Evolutionary conservation across 1,140 invertebrate genomes (phyloP), one percentile per base, ranked within the genome.

Genomic region (Drosophila neocordata): DNA sequence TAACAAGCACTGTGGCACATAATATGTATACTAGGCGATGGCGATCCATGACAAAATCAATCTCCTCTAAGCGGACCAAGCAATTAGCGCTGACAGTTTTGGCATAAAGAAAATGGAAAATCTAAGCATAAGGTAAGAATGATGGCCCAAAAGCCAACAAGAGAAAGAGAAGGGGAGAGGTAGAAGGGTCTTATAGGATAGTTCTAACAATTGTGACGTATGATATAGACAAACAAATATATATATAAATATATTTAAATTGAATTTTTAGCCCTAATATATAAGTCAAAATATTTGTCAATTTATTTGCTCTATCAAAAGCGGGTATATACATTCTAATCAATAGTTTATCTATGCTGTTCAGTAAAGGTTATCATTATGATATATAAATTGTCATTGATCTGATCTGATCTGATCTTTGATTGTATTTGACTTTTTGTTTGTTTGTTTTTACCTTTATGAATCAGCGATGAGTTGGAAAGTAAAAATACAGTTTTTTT

Each of bases 31-130:
- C 7, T 6, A 6, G 7, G 27, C 53, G 53, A 18, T 11, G 27
- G 53, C 53, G 61, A 76, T 76, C 73, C 65, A 69, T 76, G 73
- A 76, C 66, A 76, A 60, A 76, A 77, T 77, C 73, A 77, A 77
- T 77, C 73, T 76, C 72, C 72, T 70, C 69, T 77, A 77, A 77
- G 73, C 73, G 73, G 65, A 64, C 60, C 56, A 66, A 65, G 73
- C 73, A 77, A 77, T 77, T 77, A 77, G 60, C 66, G 73, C 58
- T 77, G 73, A 77, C 73, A 77, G 73, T 69, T 38, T 31, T 34
- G 44, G 38, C 58, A 60, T 60, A n/a, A 24, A 44, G 52, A 34
- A 31, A 31, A 24, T 11, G 22, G n/a, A 15, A 37, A 41, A 18
- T 65, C 65, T 55, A 55, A 62, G 37, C 41, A 51, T 38, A 35